Conservation (phyloP, 2,888 invertebrate genomes). For the Oscheius sp. region DNA sequence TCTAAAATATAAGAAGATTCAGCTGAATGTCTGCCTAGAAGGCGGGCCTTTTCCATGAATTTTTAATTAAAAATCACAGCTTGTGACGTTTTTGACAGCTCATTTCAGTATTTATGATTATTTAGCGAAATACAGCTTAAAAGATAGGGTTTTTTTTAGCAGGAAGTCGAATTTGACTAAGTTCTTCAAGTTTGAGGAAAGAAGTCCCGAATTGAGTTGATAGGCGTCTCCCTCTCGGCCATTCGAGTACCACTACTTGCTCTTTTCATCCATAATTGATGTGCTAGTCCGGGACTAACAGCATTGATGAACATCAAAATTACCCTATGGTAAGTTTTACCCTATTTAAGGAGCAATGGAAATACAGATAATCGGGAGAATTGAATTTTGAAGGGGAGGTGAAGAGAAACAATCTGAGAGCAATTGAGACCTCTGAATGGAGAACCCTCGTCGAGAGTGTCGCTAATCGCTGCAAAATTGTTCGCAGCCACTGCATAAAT, state of each 20-base stretch:
- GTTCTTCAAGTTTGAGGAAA: not conserved
- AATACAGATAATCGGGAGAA: not conserved
- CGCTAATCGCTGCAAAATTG: conserved; percentile 4
- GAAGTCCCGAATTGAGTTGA: too few relatives aligned
- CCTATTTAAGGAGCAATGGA: not conserved
- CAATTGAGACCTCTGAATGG: not conserved
- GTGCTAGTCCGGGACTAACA: not conserved
- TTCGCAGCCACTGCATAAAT: conserved; percentile 6
- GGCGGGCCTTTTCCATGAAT: too few relatives aligned
- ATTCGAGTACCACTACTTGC: conserved; percentile 24
- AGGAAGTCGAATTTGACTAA: not conserved
- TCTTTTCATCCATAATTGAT: conserved; percentile 26
- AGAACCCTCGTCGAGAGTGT: not conserved
- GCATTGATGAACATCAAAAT: not conserved
- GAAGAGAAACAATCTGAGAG: not conserved
- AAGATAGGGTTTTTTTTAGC: not conserved
- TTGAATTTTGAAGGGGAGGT: not conserved
- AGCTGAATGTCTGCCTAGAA: too few relatives aligned
- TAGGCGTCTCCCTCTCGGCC: not conserved
- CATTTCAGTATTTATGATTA: too few relatives aligned
- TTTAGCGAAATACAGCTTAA: not conserved
- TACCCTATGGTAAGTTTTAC: not conserved
- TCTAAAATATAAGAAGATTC: too few relatives aligned
- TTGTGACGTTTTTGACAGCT: too few relatives aligned
- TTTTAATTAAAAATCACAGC: too few relatives aligned